Evolutionary conservation across 2,113 vertebrate genomes (phyloP), one percentile per base, ranked within the genome.

Genomic region (Tychaedon coryphoeus): DNA sequence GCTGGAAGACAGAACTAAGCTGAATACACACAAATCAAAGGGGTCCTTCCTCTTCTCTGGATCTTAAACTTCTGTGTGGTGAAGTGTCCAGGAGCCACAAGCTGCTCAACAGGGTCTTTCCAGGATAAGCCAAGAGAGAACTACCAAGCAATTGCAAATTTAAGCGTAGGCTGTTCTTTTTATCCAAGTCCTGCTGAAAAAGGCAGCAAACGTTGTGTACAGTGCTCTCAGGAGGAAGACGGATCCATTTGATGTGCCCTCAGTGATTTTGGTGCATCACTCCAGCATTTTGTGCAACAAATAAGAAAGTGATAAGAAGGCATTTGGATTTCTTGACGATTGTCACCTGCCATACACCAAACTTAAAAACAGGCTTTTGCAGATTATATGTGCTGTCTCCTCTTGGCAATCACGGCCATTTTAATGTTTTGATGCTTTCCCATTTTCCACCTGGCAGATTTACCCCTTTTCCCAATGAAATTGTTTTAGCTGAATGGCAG

Each of bases 371-470:
- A 66, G 1, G 1, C 8, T 89, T 80, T 77, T 65, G n/a, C 66
- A 5, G 34, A 18, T 58, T 62, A 14, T 51, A 20, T 56, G 24
- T 16, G 14, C 19, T 73, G 18, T 42, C 19, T 65, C 22, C 14
- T 56, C 17, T n/a, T 33, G 29, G 10, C 28, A 85, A 5, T 57
- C 24, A 29, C 2, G 11, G 36, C 6, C 19, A 22, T 38, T 74
- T 91, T 67, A 70, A 80, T 54, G 26, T 67, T 84, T 80, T 67
- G 51, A 74, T 40, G 12, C 71, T 84, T 87, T 81, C n/a, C n/a
- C 19, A 38, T 86, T 83, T 93, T 88, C 79, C 23, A 65, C 45
- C 29, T 70, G 83, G 14, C 10, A 75, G 75, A 88, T 90, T 90
- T 90, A 58, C 14, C 13, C 25, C 14, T 43, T 86, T 86, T 86